Evolutionary conservation across 1,140 invertebrate species (phyloP).

Genomic region (Pectinophora gossypiella): DNA sequence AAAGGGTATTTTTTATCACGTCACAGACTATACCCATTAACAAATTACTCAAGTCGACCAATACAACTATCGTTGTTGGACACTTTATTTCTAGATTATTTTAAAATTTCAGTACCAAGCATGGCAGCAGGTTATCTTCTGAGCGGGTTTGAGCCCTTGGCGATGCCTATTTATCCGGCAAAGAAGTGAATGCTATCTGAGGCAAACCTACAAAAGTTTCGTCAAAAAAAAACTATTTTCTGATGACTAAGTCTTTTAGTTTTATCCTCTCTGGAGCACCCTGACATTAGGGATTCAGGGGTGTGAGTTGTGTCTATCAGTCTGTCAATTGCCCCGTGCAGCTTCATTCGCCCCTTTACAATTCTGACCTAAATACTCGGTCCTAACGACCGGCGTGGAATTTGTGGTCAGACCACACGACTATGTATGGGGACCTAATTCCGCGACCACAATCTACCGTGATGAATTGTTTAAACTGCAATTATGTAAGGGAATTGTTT

Average conservation of each 20-base stretch:
- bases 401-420: constrained; percentile 9
- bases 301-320: background rate
- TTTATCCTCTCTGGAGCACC: background rate
- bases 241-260: background rate
- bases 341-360: background rate
- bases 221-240: background rate
- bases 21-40: too few species aligned
- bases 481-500: too few species aligned
- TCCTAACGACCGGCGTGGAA: constrained; percentile 28
- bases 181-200: too few species aligned
- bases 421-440: constrained; percentile 16
- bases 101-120: too few species aligned
- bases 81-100: too few species aligned
- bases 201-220: too few species aligned
- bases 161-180: too few species aligned
- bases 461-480: background rate
- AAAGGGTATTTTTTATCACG: too few species aligned
- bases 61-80: too few species aligned
- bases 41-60: too few species aligned
- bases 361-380: constrained; percentile 18
- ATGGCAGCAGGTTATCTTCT: too few species aligned
- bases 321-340: background rate
- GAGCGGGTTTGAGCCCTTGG: too few species aligned
- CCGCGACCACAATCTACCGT: constrained; percentile 17
- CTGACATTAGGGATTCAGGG: background rate